These are phyloP conservation scores for Equus quagga DNA, from an alignment of 2,113 vertebrate genomes.

Conservation along the genomic window DNA sequence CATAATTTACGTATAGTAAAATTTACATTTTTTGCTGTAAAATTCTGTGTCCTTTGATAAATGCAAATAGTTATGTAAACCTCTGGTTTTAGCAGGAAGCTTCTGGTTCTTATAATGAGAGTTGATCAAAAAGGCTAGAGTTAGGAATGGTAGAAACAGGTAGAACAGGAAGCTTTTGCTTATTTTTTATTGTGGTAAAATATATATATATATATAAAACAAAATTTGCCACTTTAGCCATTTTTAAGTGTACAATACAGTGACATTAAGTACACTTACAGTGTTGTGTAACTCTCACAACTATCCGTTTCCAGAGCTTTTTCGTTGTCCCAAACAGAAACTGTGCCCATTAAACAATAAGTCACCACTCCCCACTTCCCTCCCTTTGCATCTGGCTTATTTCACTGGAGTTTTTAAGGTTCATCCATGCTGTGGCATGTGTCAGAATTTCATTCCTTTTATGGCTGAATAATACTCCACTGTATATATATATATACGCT, in stretches of 20 bases:
- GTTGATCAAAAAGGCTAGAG: too few relatives aligned
- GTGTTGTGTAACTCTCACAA: not conserved
- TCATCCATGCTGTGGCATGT: not conserved
- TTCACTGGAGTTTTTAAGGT: not conserved
- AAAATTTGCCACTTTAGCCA: not conserved
- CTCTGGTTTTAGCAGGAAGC: not conserved
- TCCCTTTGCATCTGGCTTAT: not conserved
- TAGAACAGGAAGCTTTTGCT: not conserved
- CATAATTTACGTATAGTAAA: not conserved
- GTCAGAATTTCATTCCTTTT: not conserved
- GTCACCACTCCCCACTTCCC: not conserved
- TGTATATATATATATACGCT: rapidly evolving
- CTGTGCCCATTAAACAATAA: not conserved
- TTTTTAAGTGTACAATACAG: not conserved
- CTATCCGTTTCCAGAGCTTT: not conserved
- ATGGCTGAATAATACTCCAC: not conserved
- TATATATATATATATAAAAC: not conserved
- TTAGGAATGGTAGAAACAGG: not conserved
- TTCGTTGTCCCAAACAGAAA: not conserved
- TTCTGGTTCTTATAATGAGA: not conserved
- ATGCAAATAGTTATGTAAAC: too few relatives aligned
- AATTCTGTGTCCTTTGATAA: not conserved
- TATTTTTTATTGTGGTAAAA: not conserved
- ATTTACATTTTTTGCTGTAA: not conserved
- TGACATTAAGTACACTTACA: not conserved